Evolutionary conservation across 2,888 invertebrate species (phyloP).

Genomic region (Agriopis marginaria): DNA sequence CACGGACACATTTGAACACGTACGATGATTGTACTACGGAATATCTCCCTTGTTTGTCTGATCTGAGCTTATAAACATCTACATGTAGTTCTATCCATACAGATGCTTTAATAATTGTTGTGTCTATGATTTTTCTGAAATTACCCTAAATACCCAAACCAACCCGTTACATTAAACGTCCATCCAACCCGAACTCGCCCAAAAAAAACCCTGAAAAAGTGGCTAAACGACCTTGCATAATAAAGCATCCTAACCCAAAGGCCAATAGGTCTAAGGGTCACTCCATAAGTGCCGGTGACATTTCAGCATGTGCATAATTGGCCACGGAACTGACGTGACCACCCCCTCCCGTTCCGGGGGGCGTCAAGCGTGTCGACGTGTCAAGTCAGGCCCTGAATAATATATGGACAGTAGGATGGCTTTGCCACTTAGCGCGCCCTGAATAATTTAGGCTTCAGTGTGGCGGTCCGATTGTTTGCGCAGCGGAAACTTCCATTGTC

Average conservation of each 20-base stretch:
- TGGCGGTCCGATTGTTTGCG: constrained; percentile 63
- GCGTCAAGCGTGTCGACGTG: constrained; percentile 79
- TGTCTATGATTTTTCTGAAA: not conserved
- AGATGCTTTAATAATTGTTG: not conserved
- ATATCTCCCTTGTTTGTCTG: too few species aligned
- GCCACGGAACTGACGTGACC: constrained; percentile 75
- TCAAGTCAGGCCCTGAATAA: constrained; percentile 82
- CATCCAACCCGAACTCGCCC: constrained; percentile 1
- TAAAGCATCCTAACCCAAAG: constrained; percentile 71
- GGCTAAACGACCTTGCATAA: constrained; percentile 45
- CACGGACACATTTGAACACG: too few species aligned
- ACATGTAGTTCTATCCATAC: not conserved
- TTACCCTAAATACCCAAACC: not conserved
- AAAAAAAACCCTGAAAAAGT: constrained; percentile 20
- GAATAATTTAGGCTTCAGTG: constrained; percentile 77
- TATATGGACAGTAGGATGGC: constrained; percentile 78
- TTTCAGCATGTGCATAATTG: constrained; percentile 84
- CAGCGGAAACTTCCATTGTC: constrained; percentile 46
- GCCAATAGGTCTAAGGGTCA: constrained; percentile 85
- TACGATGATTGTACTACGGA: too few species aligned
- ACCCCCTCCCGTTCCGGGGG: constrained; percentile 51
- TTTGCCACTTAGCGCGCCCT: constrained; percentile 79
- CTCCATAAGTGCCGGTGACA: constrained; percentile 74
- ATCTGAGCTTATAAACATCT: too few species aligned
- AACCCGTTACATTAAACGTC: constrained; percentile 8